These are phyloP conservation scores for Priocnemis perturbator DNA, from an alignment of 2,888 invertebrate species.

Conservation along the genomic window DNA sequence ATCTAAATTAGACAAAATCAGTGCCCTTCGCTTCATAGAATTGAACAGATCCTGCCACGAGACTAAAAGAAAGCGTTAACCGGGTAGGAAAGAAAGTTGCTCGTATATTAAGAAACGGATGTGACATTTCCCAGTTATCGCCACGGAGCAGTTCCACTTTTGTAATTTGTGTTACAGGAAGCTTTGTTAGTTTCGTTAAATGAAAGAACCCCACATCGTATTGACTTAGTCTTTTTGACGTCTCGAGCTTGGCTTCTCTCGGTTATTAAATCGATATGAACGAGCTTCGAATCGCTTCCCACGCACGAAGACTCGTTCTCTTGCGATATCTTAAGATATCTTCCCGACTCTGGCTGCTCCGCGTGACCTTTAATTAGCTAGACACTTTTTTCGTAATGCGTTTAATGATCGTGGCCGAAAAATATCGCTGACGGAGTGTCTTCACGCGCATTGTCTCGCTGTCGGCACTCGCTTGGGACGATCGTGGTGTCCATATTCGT, in stretches of 20 bases:
- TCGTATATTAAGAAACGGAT: conserved; percentile 17
- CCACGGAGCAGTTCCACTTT: no score
- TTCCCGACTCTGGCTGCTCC: conserved; percentile 27
- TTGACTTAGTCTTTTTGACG: background rate
- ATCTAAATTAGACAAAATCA: conserved; percentile 49
- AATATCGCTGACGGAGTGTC: background rate
- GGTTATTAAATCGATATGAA: conserved; percentile 47
- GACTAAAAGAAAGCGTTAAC: conserved; percentile 18
- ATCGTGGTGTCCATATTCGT: no score
- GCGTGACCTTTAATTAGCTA: conserved; percentile 45
- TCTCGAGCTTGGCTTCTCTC: background rate
- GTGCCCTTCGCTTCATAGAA: conserved; percentile 9
- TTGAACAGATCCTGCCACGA: background rate
- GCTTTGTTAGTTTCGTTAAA: no score
- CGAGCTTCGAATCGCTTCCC: conserved; percentile 47
- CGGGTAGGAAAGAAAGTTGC: conserved; percentile 23
- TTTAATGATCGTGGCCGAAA: conserved; percentile 33
- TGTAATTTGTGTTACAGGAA: no score
- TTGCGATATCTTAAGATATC: background rate
- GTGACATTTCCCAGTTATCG: conserved; percentile 24
- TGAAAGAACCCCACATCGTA: no score
- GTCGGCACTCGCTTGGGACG: no score
- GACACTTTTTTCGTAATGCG: conserved; percentile 38
- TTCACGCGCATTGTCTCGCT: no score
- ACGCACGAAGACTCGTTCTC: conserved; percentile 41